Evolutionary conservation across 2,797 vertebrate species (phyloP).

Genomic region (Arctocebus calabarensis): DNA sequence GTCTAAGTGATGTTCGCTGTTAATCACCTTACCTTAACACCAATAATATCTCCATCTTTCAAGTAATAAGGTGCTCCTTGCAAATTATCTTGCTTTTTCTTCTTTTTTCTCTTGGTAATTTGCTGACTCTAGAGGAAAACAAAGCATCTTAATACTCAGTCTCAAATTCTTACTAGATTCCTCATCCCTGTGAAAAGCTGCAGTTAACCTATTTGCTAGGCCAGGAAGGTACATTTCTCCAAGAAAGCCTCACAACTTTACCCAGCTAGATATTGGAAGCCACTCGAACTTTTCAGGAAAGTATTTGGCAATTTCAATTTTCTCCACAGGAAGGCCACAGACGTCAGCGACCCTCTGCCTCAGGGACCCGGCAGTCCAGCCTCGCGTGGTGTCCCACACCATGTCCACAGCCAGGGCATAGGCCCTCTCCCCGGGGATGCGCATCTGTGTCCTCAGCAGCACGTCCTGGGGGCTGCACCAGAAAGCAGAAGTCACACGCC

Average conservation of each 20-base stretch:
- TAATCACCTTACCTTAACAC: conserved; percentile 91
- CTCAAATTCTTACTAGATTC: neutral
- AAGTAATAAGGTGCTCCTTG: conserved; percentile 93
- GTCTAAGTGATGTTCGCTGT: neutral
- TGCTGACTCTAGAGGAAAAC: conserved; percentile 91
- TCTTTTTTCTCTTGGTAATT: conserved; percentile 94
- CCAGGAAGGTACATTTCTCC: neutral
- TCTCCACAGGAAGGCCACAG: conserved; percentile 92
- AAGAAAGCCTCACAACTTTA: conserved; percentile 81
- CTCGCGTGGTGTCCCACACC: conserved; percentile 92
- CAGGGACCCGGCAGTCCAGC: conserved; percentile 88
- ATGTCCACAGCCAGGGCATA: conserved; percentile 91
- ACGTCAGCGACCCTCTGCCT: conserved; percentile 87
- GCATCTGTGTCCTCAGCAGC: conserved; percentile 92
- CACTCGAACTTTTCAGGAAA: conserved; percentile 94
- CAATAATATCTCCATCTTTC: conserved; percentile 95
- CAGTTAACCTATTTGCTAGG: fast-evolving
- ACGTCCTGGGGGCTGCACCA: conserved; percentile 89
- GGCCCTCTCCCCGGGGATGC: conserved; percentile 90
- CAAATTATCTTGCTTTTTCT: conserved; percentile 92
- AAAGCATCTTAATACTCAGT: conserved; percentile 45
- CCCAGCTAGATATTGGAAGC: conserved; percentile 95
- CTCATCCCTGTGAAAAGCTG: neutral
- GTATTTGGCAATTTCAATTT: conserved; percentile 95
- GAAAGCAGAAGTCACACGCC: neutral